Conservation (phyloP, 2,797 vertebrate species). For the Chanos chanos region DNA sequence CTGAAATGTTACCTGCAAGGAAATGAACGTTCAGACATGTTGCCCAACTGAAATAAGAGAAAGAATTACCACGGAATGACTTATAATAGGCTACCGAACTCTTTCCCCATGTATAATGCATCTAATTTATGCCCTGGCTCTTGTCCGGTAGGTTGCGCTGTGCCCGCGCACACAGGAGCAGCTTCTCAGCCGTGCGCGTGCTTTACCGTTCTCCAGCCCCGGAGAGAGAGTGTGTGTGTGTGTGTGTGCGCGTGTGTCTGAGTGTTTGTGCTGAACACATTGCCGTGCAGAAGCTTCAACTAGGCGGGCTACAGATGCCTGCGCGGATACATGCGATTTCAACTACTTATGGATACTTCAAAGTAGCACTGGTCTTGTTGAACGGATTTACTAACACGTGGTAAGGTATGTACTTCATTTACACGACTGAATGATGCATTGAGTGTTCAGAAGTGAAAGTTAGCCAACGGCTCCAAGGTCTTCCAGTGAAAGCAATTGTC, state of each 20-base stretch:
- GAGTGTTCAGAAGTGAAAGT: conserved; percentile 15
- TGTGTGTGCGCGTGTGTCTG: conserved; percentile 2
- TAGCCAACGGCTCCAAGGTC: too few species aligned
- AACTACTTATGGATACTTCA: conserved; percentile 34
- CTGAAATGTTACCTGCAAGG: too few species aligned
- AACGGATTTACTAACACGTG: conserved; percentile 19
- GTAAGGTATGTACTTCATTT: conserved; percentile 6
- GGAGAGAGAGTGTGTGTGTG: neutral
- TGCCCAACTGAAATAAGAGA: too few species aligned
- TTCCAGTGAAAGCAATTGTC: neutral
- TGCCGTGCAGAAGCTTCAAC: conserved; percentile 31
- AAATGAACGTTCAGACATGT: too few species aligned
- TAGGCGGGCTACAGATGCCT: conserved; percentile 24
- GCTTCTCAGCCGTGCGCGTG: conserved; percentile 14
- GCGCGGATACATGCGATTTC: conserved; percentile 11
- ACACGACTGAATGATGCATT: neutral
- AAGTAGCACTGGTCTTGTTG: conserved; percentile 16
- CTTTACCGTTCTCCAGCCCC: conserved; percentile 19
- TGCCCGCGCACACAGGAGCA: conserved; percentile 27
- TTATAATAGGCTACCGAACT: too few species aligned
- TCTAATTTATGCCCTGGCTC: neutral
- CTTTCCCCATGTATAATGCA: too few species aligned
- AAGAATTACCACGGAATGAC: too few species aligned
- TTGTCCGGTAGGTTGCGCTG: conserved; percentile 37
- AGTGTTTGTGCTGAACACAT: conserved; percentile 23